Evolutionary conservation across 2,797 vertebrate genomes (phyloP).

Genomic region (Coregonus sp.): DNA sequence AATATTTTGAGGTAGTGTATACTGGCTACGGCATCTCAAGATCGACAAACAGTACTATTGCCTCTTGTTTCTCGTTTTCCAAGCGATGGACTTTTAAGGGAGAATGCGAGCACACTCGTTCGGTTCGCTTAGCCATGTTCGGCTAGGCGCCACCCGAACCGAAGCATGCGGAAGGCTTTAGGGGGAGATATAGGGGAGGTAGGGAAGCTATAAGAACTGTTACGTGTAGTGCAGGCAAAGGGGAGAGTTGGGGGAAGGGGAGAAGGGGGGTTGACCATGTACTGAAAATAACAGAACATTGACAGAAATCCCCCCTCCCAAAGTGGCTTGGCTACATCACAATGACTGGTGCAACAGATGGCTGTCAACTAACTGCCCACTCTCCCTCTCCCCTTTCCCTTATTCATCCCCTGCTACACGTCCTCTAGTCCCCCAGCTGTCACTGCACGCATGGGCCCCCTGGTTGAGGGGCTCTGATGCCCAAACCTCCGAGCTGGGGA

Average conservation of each 20-base stretch:
- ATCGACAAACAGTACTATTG: too few relatives aligned
- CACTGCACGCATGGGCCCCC: conserved; percentile 57
- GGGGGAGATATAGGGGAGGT: neutral
- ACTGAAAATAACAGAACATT: neutral
- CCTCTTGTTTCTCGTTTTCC: too few relatives aligned
- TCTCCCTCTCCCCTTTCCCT: conserved; percentile 40
- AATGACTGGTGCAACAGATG: conserved; percentile 81
- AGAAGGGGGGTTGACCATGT: neutral
- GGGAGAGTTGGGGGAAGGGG: neutral
- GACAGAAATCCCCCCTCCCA: neutral
- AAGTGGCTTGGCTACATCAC: conserved; percentile 68
- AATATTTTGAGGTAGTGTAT: too few relatives aligned
- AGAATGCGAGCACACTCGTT: too few relatives aligned
- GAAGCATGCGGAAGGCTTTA: too few relatives aligned
- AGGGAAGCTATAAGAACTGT: neutral
- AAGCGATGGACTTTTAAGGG: too few relatives aligned
- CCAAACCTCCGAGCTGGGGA: conserved; percentile 62
- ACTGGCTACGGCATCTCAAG: too few relatives aligned
- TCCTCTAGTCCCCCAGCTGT: conserved; percentile 72
- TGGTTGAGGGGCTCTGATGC: conserved; percentile 64
- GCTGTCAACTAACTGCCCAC: conserved; percentile 63
- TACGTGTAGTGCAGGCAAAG: neutral
- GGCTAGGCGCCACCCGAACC: too few relatives aligned
- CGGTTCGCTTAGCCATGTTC: too few relatives aligned
- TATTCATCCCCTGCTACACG: conserved; percentile 48